Evolutionary conservation across 2,888 invertebrate species (phyloP).

Genomic region (Tenthredo livida): DNA sequence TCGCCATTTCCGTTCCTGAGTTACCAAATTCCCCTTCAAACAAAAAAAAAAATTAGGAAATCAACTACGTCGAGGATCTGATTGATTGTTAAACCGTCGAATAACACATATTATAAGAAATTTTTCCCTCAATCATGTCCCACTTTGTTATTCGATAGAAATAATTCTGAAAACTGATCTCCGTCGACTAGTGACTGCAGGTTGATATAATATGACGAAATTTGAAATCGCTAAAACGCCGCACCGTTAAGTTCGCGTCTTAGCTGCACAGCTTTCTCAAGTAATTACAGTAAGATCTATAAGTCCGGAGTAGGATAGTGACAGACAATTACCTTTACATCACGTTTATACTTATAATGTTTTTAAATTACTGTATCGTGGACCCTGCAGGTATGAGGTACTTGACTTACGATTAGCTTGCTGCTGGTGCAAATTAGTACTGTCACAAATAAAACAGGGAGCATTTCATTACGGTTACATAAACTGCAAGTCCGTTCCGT

Average conservation of each 20-base stretch:
- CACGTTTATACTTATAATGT: not conserved
- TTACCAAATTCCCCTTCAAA: not conserved
- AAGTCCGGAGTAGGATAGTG: conserved; percentile 10
- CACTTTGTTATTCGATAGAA: not conserved
- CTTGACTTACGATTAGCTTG: not conserved
- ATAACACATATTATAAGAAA: not conserved
- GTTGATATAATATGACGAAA: not conserved
- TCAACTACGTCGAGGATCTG: not conserved
- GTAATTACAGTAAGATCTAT: conserved; percentile 13
- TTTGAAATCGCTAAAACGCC: not conserved
- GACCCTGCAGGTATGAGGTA: not conserved
- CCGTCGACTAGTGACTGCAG: not conserved
- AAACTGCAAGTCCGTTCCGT: not conserved
- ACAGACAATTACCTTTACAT: conserved; percentile 35
- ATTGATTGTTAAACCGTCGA: not conserved
- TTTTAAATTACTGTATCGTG: not conserved
- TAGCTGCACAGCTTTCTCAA: conserved; percentile 11
- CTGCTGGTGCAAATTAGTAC: not conserved
- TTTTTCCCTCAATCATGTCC: not conserved
- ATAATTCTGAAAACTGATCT: not conserved
- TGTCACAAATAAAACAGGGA: conserved; percentile 3
- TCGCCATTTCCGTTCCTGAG: not conserved
- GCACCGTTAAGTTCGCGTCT: not conserved
- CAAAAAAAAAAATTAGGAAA: not conserved
- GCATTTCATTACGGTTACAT: not conserved